Conservation (phyloP, 2,888 invertebrate genomes). For the Dexiosoma caninum region DNA sequence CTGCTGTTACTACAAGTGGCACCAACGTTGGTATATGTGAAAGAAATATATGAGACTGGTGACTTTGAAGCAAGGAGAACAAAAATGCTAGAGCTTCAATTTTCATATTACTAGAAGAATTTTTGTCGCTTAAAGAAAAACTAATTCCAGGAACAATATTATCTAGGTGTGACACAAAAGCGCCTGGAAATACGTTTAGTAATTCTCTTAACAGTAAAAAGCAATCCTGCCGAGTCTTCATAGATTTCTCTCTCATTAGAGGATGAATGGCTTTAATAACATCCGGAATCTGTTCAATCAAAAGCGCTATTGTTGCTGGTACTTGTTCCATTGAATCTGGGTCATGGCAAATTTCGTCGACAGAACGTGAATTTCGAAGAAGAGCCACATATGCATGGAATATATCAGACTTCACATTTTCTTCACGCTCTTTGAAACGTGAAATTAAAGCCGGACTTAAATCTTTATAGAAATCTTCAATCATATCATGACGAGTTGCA, state of each 20-base stretch:
- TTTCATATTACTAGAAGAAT: slow-evolving; percentile 97
- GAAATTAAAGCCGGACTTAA: slow-evolving; percentile 94
- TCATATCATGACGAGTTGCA: slow-evolving; percentile 92
- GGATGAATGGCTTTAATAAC: slow-evolving; percentile 94
- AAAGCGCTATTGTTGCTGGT: slow-evolving; percentile 83
- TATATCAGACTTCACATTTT: slow-evolving; percentile 99
- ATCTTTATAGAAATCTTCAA: slow-evolving; percentile 91
- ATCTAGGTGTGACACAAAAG: slow-evolving; percentile 89
- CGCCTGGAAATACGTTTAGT: slow-evolving; percentile 91
- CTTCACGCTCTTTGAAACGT: slow-evolving; percentile 98
- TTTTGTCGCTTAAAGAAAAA: slow-evolving; percentile 92
- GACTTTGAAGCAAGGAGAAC: slow-evolving; percentile 75
- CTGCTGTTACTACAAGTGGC: slow-evolving; percentile 91
- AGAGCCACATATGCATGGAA: slow-evolving; percentile 97
- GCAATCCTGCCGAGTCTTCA: slow-evolving; percentile 93
- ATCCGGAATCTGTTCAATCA: slow-evolving; percentile 82
- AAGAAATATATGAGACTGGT: slow-evolving; percentile 83
- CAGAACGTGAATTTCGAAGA: slow-evolving; percentile 91
- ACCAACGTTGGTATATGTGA: slow-evolving; percentile 87
- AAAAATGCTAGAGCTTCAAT: slow-evolving; percentile 97
- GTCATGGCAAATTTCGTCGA: slow-evolving; percentile 81
- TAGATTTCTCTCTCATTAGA: slow-evolving; percentile 90
- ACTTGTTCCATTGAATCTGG: slow-evolving; percentile 85
- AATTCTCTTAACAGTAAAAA: slow-evolving; percentile 94
- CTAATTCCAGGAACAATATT: slow-evolving; percentile 92